Conservation (phyloP, 2,113 vertebrate genomes). For the Dipodomys spectabilis region DNA sequence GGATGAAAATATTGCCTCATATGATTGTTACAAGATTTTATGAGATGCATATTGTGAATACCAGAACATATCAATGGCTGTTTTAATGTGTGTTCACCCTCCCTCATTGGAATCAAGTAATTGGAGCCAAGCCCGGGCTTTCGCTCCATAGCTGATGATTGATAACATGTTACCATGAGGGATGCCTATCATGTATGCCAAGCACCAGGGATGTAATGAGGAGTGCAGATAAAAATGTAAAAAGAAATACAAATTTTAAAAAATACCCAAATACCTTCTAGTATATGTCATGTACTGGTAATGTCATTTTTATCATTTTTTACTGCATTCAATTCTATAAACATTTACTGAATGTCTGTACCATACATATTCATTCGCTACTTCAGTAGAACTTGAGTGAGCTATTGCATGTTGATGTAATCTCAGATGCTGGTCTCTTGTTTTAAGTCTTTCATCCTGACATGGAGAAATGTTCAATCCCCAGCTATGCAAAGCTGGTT, state of each 20-base stretch:
- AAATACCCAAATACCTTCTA: neutral
- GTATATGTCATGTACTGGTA: slow-evolving; percentile 55
- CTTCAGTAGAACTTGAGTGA: slow-evolving; percentile 56
- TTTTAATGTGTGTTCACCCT: neutral
- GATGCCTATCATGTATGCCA: neutral
- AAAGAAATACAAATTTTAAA: neutral
- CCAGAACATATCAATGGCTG: neutral
- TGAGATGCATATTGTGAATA: neutral
- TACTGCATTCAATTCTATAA: slow-evolving; percentile 73
- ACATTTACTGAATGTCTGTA: slow-evolving; percentile 61
- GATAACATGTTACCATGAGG: neutral
- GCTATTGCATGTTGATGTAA: slow-evolving; percentile 47
- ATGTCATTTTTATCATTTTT: slow-evolving; percentile 70
- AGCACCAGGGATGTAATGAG: neutral
- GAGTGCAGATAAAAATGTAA: slow-evolving; percentile 55
- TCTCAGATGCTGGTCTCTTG: slow-evolving; percentile 20
- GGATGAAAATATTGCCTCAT: slow-evolving; percentile 36
- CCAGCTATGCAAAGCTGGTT: neutral
- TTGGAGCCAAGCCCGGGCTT: neutral
- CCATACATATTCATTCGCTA: slow-evolving; percentile 65
- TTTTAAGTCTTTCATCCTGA: slow-evolving; percentile 11
- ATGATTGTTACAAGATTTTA: slow-evolving; percentile 46
- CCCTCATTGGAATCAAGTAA: slow-evolving; percentile 19
- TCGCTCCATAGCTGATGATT: neutral
- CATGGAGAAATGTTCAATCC: neutral